Percentiles rank a stretch among this genome's conserved stretches.
These are phyloP conservation scores for Clanis bilineata DNA, from an alignment of 2,888 invertebrate species.

Conservation along the genomic window DNA sequence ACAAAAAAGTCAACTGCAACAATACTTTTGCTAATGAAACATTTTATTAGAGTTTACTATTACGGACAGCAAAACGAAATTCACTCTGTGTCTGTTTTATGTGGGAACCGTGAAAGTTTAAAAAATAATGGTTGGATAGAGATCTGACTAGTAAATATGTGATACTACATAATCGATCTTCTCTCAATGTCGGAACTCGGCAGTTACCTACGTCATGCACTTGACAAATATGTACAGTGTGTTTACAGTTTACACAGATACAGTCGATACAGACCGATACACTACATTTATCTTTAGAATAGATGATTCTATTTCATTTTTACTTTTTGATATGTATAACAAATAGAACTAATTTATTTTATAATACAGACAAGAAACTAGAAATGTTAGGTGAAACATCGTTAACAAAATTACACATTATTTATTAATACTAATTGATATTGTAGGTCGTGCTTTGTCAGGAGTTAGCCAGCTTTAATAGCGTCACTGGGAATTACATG, in stretches of 20 bases:
- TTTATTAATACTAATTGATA: not conserved
- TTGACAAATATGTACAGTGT: slow-evolving; percentile 3
- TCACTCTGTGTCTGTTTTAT: not conserved
- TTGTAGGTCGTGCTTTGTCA: no score
- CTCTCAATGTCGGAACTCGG: slow-evolving; percentile 21
- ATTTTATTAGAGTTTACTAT: not conserved
- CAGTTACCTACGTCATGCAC: slow-evolving; percentile 3
- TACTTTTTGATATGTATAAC: no score
- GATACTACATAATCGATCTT: slow-evolving; percentile 26
- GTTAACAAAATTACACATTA: not conserved
- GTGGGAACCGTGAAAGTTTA: no score
- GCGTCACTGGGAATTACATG: not conserved
- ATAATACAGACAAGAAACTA: no score
- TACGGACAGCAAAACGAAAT: not conserved
- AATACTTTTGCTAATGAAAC: not conserved
- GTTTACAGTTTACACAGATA: not conserved
- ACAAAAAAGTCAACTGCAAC: slow-evolving; percentile 12
- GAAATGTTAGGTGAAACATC: no score
- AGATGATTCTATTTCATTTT: no score
- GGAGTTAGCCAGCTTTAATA: no score
- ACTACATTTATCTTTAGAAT: not conserved
- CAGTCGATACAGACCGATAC: not conserved
- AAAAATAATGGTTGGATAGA: not conserved
- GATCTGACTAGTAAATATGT: slow-evolving; percentile 2
- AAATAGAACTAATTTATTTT: no score